These are phyloP conservation scores for Eupristina koningsbergeri DNA, from an alignment of 1,140 invertebrate genomes.

Conservation along the genomic window DNA sequence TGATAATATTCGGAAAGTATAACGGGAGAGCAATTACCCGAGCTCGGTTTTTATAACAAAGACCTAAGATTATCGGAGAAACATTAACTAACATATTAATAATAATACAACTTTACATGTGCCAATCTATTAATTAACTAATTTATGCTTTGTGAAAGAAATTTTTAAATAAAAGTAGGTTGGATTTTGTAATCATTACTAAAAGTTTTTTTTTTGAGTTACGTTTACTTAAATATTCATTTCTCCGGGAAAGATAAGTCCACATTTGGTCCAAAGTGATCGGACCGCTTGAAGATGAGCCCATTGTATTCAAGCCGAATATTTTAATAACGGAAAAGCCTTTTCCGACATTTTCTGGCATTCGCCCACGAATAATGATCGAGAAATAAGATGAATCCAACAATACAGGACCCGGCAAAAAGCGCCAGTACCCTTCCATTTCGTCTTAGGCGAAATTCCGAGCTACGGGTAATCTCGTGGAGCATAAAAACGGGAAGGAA, in stretches of 20 bases:
- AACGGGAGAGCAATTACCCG: not conserved
- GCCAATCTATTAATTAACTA: too few species aligned
- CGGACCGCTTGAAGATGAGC: not conserved
- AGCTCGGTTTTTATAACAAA: not conserved
- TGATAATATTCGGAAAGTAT: not conserved
- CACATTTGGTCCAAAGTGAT: not conserved
- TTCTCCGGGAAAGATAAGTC: not conserved
- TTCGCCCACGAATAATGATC: not conserved
- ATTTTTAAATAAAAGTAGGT: not conserved
- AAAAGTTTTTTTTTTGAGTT: not conserved
- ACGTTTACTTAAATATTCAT: not conserved
- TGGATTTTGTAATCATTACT: not conserved
- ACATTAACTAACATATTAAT: not conserved
- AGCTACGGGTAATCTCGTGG: not conserved
- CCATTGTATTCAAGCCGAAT: not conserved
- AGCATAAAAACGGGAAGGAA: not conserved
- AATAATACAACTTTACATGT: too few species aligned
- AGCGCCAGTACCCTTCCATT: not conserved
- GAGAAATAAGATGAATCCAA: not conserved
- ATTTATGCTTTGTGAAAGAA: too few species aligned
- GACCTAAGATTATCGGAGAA: not conserved
- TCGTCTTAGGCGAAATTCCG: conserved; percentile 1
- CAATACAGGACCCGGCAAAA: not conserved
- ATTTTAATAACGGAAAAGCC: not conserved
- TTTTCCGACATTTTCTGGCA: not conserved